These are phyloP conservation scores for Drosophila kepulauana DNA, from an alignment of 1,140 invertebrate species.

Conservation along the genomic window DNA sequence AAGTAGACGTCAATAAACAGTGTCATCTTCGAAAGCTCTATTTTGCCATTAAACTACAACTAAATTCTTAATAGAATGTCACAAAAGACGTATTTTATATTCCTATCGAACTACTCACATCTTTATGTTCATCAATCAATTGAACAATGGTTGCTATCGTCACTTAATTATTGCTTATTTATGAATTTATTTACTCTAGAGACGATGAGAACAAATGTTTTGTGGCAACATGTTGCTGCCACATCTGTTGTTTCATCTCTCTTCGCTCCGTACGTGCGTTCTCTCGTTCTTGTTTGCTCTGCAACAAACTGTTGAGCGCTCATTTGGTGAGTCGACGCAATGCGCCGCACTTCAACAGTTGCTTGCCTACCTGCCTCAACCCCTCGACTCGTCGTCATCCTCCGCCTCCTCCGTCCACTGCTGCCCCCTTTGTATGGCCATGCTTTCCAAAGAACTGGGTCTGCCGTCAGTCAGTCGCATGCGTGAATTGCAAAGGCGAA, in stretches of 20 bases:
- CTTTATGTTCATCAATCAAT: background rate
- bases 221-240: conserved; percentile 50
- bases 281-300: conserved; percentile 13
- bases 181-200: background rate
- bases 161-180: background rate
- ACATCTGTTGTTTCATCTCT: conserved; percentile 14
- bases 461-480: conserved; percentile 30
- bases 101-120: no score
- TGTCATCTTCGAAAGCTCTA: no score
- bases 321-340: conserved; percentile 74
- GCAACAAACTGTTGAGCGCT: conserved; percentile 79
- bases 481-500: conserved; percentile 69
- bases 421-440: no score
- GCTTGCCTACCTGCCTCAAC: conserved; percentile 26
- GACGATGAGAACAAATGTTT: background rate
- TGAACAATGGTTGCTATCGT: background rate
- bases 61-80: no score
- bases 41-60: no score
- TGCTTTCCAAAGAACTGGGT: background rate
- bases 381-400: background rate
- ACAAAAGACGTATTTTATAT: no score
- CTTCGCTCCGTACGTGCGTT: background rate
- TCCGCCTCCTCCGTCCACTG: background rate
- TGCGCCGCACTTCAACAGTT: conserved; percentile 67
- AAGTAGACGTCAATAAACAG: no score